Evolutionary conservation across 2,113 vertebrate species (phyloP).

Genomic region (Oophaga pumilio): DNA sequence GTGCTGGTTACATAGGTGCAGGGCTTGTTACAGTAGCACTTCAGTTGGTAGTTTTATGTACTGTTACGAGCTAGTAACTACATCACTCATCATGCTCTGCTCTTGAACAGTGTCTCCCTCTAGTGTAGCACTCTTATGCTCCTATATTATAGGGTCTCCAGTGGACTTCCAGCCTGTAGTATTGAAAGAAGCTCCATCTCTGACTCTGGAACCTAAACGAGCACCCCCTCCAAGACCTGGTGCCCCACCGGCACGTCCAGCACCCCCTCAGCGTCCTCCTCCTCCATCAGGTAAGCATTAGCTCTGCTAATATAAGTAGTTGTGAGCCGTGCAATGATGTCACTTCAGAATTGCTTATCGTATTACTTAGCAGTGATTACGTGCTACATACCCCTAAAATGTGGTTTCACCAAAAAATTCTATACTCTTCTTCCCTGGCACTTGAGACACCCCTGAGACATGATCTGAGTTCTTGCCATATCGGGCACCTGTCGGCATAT

Average conservation of each 20-base stretch:
- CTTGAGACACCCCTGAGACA: too few species aligned
- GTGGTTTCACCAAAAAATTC: too few species aligned
- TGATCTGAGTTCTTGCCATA: too few species aligned
- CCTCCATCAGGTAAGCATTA: conserved; percentile 87
- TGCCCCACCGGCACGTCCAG: conserved; percentile 85
- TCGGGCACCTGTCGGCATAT: too few species aligned
- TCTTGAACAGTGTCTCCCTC: background rate
- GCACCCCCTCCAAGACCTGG: conserved; percentile 87
- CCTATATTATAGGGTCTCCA: conserved; percentile 60
- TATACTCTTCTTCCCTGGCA: too few species aligned
- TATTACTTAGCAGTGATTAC: too few species aligned
- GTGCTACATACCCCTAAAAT: too few species aligned
- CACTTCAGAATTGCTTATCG: too few species aligned
- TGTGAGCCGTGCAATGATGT: too few species aligned
- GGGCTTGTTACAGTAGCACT: too few species aligned
- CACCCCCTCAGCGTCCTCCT: conserved; percentile 92
- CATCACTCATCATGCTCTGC: background rate
- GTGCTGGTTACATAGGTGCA: too few species aligned
- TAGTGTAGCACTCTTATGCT: background rate
- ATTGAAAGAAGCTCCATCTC: conserved; percentile 68
- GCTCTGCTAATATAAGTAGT: background rate
- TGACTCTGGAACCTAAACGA: conserved; percentile 82
- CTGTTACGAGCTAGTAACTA: background rate
- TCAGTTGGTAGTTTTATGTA: too few species aligned
- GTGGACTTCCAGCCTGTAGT: conserved; percentile 74